phyloP scores from a whole-genome alignment of 2,888 invertebrate genomes.

The Tetropium fuscum region DNA sequence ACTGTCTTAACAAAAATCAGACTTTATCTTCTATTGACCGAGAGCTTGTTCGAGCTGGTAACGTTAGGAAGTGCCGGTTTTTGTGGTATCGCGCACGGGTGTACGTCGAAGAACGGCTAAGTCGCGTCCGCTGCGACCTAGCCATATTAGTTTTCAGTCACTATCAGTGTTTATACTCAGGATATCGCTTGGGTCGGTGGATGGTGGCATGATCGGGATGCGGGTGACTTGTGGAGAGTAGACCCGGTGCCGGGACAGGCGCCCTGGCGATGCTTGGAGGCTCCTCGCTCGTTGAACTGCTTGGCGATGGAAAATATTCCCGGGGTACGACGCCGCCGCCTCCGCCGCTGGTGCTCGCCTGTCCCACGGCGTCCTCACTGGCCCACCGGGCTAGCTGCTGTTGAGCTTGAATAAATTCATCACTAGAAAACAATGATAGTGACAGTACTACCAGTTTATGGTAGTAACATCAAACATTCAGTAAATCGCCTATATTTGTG shows the following conservation, averaged over 20 bases:
- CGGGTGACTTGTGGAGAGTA: constrained; percentile 48
- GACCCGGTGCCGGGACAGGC: constrained; percentile 64
- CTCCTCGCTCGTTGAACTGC: constrained; percentile 68
- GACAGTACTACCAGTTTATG: constrained; percentile 72
- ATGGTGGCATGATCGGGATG: constrained; percentile 68
- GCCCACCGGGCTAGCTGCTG: constrained; percentile 96
- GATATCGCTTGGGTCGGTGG: constrained; percentile 73
- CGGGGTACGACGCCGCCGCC: constrained; percentile 61
- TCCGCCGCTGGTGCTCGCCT: constrained; percentile 61
- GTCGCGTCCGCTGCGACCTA: constrained; percentile 52
- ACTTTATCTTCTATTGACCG: constrained; percentile 16
- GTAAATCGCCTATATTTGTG: neutral
- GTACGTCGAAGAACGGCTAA: constrained; percentile 37
- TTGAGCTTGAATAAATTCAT: constrained; percentile 98
- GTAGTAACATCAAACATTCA: constrained; percentile 19
- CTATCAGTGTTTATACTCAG: constrained; percentile 84
- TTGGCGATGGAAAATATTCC: constrained; percentile 72
- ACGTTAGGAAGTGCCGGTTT: constrained; percentile 34
- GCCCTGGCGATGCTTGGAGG: constrained; percentile 70
- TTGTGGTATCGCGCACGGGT: constrained; percentile 44
- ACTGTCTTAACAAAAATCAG: too few species aligned
- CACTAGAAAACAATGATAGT: constrained; percentile 92
- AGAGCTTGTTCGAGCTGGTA: constrained; percentile 38
- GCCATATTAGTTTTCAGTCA: constrained; percentile 55
- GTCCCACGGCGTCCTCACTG: constrained; percentile 80